phyloP scores from a whole-genome alignment of 2,797 vertebrate species.

The Pangasius macronema region DNA sequence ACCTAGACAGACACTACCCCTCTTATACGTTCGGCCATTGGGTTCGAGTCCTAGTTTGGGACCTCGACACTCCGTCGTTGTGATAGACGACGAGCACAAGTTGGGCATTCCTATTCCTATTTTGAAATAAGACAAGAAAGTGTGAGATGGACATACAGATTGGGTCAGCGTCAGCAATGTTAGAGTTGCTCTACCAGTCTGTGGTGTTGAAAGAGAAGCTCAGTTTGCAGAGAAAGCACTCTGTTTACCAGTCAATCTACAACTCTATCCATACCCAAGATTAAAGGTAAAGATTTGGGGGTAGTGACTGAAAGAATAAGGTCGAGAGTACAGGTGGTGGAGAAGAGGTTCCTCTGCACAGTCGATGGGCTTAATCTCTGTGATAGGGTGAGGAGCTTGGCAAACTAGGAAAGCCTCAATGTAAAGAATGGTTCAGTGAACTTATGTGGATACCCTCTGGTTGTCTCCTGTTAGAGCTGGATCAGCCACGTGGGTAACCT shows the following conservation, averaged over 20 bases:
- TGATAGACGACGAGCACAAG: too few species aligned
- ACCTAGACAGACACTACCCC: neutral
- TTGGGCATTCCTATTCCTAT: neutral
- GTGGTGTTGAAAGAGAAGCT: neutral
- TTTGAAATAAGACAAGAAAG: neutral
- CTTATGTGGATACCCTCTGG: neutral
- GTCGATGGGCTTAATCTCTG: too few species aligned
- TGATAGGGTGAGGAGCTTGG: too few species aligned
- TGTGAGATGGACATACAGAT: neutral
- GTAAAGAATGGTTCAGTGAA: neutral
- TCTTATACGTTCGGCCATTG: too few species aligned
- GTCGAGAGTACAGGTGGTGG: neutral
- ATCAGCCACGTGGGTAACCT: neutral
- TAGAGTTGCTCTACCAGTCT: neutral
- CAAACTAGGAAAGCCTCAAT: neutral
- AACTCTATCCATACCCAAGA: too few species aligned
- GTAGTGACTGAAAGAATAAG: neutral
- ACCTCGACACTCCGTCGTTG: too few species aligned
- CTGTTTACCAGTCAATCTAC: neutral
- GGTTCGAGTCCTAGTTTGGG: too few species aligned
- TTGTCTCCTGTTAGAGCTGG: neutral
- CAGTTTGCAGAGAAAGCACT: neutral
- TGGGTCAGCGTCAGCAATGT: neutral
- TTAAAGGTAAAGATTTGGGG: neutral
- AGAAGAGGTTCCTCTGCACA: neutral